Percentiles rank a stretch among this genome's conserved stretches.
Conservation (phyloP, 2,113 vertebrate genomes). For the Columba janthina region DNA sequence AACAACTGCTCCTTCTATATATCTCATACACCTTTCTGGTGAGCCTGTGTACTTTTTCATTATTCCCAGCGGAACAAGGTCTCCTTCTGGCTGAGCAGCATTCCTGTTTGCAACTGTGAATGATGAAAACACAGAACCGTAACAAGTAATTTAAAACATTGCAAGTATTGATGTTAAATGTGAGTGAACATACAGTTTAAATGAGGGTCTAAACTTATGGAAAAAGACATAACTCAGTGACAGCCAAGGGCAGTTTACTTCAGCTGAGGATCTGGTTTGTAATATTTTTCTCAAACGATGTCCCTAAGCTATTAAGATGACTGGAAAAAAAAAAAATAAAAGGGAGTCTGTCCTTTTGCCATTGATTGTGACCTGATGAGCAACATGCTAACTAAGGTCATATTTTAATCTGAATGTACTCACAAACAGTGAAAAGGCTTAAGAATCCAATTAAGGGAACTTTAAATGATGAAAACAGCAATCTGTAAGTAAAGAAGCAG, state of each 20-base stretch:
- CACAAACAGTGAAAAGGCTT: neutral
- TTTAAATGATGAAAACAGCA: neutral
- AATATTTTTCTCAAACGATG: neutral
- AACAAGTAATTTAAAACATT: neutral
- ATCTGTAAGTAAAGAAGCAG: neutral
- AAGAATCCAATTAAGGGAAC: slow-evolving; percentile 8
- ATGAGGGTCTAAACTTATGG: neutral
- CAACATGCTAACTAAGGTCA: neutral
- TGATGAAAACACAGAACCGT: neutral
- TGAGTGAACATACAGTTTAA: neutral
- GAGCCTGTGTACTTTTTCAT: neutral
- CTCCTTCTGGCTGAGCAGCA: neutral
- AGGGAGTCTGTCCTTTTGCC: slow-evolving; percentile 1
- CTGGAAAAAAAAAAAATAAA: neutral
- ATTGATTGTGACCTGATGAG: neutral
- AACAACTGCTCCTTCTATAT: neutral
- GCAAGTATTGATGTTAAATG: neutral
- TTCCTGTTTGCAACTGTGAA: neutral
- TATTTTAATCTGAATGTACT: neutral
- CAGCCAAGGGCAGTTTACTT: neutral
- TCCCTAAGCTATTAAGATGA: neutral
- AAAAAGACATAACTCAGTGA: neutral
- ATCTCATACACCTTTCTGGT: neutral
- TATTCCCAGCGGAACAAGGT: neutral
- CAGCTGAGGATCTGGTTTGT: neutral